Conservation (phyloP, 1,140 invertebrate species). For the Gryon sp. region DNA sequence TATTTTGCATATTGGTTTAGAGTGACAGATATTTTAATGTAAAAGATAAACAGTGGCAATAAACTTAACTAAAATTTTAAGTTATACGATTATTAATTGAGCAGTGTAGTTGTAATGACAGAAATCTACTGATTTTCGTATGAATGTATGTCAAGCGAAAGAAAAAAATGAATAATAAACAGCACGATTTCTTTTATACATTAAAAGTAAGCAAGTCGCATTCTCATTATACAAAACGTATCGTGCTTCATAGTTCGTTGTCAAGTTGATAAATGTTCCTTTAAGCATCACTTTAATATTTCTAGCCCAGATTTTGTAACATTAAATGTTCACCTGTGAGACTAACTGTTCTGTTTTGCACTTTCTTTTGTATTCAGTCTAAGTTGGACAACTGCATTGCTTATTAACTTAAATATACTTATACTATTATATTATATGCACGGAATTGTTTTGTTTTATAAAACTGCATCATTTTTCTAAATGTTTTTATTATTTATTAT, state of each 20-base stretch:
- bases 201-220: slow-evolving; percentile 14
- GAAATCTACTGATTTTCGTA: no score
- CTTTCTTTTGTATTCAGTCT: slow-evolving; percentile 15
- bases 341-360: slow-evolving; percentile 27
- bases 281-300: slow-evolving; percentile 56
- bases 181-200: no score
- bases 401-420: slow-evolving; percentile 62
- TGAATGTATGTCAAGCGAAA: no score
- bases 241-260: slow-evolving; percentile 54
- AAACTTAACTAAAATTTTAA: no score
- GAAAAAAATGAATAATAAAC: no score
- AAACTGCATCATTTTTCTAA: slow-evolving; percentile 25
- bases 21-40: no score
- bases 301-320: slow-evolving; percentile 47
- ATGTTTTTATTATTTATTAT: slow-evolving; percentile 12
- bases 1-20: no score
- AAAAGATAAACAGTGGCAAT: no score
- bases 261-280: slow-evolving; percentile 47
- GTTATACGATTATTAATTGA: no score
- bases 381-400: slow-evolving; percentile 49
- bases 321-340: slow-evolving; percentile 48
- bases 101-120: no score
- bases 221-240: slow-evolving; percentile 45
- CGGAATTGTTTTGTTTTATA: slow-evolving; percentile 44
- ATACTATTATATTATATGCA: no score